Percentiles rank a stretch among this genome's conserved stretches.
Conservation (phyloP, 2,113 vertebrate species). For the Solenodon paradoxus region DNA sequence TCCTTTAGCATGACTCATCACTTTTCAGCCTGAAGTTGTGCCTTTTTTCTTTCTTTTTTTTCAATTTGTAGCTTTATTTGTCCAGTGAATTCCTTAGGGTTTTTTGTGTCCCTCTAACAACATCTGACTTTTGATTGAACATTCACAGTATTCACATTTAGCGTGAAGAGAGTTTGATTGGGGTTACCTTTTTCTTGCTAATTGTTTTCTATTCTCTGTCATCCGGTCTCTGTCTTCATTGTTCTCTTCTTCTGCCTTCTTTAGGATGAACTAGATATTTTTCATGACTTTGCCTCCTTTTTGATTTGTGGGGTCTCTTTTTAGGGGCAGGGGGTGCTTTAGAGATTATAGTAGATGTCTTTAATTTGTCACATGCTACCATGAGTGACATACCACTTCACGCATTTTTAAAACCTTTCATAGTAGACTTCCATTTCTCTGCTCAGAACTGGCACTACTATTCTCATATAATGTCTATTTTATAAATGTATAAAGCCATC, state of each 20-base stretch:
- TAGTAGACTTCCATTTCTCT: neutral
- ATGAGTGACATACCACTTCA: neutral
- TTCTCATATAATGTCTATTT: neutral
- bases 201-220: no score
- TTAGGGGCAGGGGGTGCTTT: neutral
- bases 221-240: neutral
- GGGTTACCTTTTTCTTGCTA: accelerated
- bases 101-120: neutral
- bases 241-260: neutral
- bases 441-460: neutral
- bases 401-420: neutral
- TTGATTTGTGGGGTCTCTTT: neutral
- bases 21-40: neutral
- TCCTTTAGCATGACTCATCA: no score
- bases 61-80: neutral
- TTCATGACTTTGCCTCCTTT: neutral
- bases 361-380: neutral
- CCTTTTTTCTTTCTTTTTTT: neutral
- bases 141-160: neutral
- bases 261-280: neutral
- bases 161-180: neutral
- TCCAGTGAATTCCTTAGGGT: neutral
- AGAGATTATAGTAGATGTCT: neutral
- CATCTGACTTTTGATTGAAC: neutral
- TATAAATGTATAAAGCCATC: neutral